These are phyloP conservation scores for Catharus minimus DNA, from an alignment of 2,113 vertebrate species.

Conservation along the genomic window DNA sequence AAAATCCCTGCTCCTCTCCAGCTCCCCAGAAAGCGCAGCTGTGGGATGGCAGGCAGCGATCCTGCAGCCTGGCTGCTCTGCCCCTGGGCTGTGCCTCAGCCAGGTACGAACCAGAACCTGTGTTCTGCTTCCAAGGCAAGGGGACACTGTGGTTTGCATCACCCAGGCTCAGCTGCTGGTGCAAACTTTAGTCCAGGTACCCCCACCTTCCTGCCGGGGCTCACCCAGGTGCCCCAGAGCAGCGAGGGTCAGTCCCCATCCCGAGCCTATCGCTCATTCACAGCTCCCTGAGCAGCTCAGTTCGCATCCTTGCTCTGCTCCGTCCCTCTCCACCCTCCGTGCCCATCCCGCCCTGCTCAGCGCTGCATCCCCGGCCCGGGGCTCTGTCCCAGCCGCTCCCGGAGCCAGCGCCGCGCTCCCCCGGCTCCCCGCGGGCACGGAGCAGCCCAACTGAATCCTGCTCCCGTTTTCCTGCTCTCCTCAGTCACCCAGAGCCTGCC, in stretches of 20 bases:
- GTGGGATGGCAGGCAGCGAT: not conserved
- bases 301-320: not conserved
- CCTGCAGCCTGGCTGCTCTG: not conserved
- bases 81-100: not conserved
- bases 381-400: not conserved
- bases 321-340: not conserved
- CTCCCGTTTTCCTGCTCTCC: not conserved
- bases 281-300: not conserved
- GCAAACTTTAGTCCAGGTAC: not conserved
- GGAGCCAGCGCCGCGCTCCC: fast-evolving
- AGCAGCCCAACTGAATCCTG: not conserved
- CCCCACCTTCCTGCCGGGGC: not conserved
- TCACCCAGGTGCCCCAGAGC: not conserved
- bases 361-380: not conserved
- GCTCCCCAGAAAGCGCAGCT: not conserved
- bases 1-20: not conserved
- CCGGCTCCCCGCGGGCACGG: not conserved
- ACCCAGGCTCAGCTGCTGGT: not conserved
- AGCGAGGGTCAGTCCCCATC: not conserved
- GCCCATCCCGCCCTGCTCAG: not conserved
- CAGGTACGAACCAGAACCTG: fast-evolving
- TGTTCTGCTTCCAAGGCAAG: not conserved
- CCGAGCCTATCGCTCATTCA: not conserved
- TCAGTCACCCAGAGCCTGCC: not conserved
- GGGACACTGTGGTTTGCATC: not conserved